Conservation (phyloP, 2,113 vertebrate genomes). For the Xenus cinereus region DNA sequence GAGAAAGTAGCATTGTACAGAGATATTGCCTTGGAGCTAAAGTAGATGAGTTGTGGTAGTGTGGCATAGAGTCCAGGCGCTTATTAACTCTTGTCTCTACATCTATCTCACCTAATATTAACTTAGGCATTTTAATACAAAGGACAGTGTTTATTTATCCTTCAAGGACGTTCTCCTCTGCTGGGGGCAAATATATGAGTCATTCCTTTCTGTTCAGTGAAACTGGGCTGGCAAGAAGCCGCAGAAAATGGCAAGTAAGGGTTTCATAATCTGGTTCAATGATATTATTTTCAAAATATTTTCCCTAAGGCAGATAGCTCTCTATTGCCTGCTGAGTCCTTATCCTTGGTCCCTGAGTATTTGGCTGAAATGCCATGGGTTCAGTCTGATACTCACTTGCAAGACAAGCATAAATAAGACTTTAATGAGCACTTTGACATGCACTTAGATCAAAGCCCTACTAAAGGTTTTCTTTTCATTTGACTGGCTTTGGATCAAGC, state of each 20-base stretch:
- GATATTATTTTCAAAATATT: background rate
- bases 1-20: background rate
- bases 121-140: background rate
- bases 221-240: background rate
- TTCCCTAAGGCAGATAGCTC: background rate
- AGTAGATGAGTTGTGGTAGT: background rate
- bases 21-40: background rate
- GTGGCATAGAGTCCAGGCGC: background rate
- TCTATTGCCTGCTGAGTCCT: background rate
- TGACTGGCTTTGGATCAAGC: background rate
- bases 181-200: accelerated
- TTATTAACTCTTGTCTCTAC: background rate
- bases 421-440: background rate
- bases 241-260: background rate
- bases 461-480: background rate
- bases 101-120: background rate
- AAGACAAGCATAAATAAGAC: background rate
- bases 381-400: background rate
- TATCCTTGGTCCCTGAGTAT: background rate
- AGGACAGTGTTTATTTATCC: background rate
- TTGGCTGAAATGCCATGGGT: background rate
- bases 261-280: background rate
- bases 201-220: background rate
- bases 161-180: background rate
- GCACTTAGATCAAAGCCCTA: background rate